Evolutionary conservation across 2,113 vertebrate species (phyloP).

Genomic region (Corythornis vintsioides): DNA sequence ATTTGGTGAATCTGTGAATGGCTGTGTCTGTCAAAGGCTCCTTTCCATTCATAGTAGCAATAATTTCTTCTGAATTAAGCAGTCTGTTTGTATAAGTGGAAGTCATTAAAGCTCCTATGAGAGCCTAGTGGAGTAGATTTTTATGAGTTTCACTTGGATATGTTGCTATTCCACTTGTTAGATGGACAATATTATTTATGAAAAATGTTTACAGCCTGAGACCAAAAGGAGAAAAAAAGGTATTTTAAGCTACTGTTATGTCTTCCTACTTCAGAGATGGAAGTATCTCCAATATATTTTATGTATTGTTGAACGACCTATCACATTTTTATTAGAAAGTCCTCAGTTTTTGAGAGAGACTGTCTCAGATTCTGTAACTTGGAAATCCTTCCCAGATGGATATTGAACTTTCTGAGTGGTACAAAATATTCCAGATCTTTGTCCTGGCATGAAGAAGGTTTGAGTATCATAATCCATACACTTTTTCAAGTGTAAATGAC

Average conservation of each 20-base stretch:
- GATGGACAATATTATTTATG: slow-evolving; percentile 21
- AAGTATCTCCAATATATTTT: not conserved
- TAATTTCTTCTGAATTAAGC: slow-evolving; percentile 37
- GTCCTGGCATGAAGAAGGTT: not conserved
- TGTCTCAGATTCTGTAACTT: not conserved
- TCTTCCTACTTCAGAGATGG: not conserved
- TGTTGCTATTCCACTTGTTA: not conserved
- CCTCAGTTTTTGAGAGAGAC: not conserved
- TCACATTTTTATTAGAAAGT: not conserved
- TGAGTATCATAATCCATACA: not conserved
- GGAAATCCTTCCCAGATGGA: not conserved
- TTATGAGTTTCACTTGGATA: not conserved
- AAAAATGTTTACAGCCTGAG: slow-evolving; percentile 24
- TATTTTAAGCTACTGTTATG: not conserved
- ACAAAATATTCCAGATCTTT: not conserved
- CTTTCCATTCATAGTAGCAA: slow-evolving; percentile 41
- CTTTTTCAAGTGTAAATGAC: not conserved
- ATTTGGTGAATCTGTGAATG: slow-evolving; percentile 40
- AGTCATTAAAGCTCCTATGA: slow-evolving; percentile 48
- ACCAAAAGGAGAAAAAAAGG: not conserved
- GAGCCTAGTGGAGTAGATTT: slow-evolving; percentile 12
- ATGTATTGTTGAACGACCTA: not conserved
- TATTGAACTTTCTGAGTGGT: not conserved
- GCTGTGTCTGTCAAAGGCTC: slow-evolving; percentile 31
- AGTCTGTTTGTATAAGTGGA: slow-evolving; percentile 38